These are phyloP conservation scores for roundworm (Caenorhabditis elegans) DNA, from an alignment of 1,140 invertebrate species.

Conservation along the genomic window DNA sequence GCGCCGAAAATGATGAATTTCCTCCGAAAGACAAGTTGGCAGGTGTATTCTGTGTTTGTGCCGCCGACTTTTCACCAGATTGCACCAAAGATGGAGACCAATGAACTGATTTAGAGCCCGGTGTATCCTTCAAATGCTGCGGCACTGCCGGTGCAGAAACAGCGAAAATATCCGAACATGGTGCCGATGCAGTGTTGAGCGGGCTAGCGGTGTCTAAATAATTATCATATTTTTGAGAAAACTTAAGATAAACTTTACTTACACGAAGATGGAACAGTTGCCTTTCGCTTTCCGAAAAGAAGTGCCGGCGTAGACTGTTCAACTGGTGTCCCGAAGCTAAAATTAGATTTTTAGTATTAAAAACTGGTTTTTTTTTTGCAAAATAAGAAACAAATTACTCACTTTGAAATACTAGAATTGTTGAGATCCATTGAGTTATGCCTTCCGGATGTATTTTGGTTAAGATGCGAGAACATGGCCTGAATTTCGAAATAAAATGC, in stretches of 20 bases:
- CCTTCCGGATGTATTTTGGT: neutral
- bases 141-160: neutral
- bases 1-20: neutral
- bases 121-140: neutral
- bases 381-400: too few relatives aligned
- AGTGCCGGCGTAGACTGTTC: neutral
- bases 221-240: neutral
- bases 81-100: neutral
- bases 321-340: neutral
- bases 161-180: neutral
- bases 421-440: neutral
- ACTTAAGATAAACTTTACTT: neutral
- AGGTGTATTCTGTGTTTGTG: neutral
- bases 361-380: neutral
- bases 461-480: neutral
- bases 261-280: neutral
- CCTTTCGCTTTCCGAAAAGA: neutral
- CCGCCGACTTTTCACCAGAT: neutral
- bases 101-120: neutral
- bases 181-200: neutral
- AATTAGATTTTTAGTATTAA: too few relatives aligned
- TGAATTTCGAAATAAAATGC: neutral
- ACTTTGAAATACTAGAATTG: neutral
- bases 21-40: neutral
- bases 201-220: neutral